These are phyloP conservation scores for Drosophila trapezifrons DNA, from an alignment of 1,140 invertebrate species.

Conservation along the genomic window DNA sequence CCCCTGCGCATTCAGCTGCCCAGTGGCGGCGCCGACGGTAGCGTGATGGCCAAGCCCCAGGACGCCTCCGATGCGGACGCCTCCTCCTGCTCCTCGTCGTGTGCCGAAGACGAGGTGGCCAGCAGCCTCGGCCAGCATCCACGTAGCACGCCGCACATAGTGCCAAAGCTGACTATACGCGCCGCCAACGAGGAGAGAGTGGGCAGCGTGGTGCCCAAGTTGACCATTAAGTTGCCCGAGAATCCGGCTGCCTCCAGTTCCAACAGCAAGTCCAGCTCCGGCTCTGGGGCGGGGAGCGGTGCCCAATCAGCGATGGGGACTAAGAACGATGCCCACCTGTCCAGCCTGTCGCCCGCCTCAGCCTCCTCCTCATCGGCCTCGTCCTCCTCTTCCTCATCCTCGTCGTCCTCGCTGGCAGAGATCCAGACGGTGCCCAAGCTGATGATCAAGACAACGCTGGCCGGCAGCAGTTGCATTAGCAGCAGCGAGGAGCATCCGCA, in stretches of 20 bases:
- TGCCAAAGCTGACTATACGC: constrained; percentile 80
- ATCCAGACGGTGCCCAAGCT: constrained; percentile 73
- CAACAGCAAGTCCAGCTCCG: constrained; percentile 9
- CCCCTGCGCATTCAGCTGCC: constrained; percentile 69
- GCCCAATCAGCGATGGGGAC: constrained; percentile 18
- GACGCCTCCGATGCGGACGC: constrained; percentile 55
- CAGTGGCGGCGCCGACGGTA: constrained; percentile 26
- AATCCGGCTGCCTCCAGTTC: constrained; percentile 31
- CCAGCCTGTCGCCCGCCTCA: constrained; percentile 70
- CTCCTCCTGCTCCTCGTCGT: constrained; percentile 73
- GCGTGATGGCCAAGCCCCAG: constrained; percentile 50
- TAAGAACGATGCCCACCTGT: constrained; percentile 64
- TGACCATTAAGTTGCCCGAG: constrained; percentile 81
- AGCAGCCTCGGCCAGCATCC: constrained; percentile 28
- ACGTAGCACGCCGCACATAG: constrained; percentile 68
- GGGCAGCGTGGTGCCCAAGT: constrained; percentile 75
- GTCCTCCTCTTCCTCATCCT: constrained; percentile 53
- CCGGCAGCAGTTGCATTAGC: constrained; percentile 60
- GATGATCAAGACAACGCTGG: constrained; percentile 77
- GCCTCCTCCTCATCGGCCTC: constrained; percentile 66
- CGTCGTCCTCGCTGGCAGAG: constrained; percentile 44
- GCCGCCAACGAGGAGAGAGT: constrained; percentile 72
- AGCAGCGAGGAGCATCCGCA: constrained; percentile 36
- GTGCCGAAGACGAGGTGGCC: constrained; percentile 68
- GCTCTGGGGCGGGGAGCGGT: constrained; percentile 16